Evolutionary conservation across 2,888 invertebrate genomes (phyloP), one percentile per base, ranked within the genome.

Genomic region (Nysson spinosus): DNA sequence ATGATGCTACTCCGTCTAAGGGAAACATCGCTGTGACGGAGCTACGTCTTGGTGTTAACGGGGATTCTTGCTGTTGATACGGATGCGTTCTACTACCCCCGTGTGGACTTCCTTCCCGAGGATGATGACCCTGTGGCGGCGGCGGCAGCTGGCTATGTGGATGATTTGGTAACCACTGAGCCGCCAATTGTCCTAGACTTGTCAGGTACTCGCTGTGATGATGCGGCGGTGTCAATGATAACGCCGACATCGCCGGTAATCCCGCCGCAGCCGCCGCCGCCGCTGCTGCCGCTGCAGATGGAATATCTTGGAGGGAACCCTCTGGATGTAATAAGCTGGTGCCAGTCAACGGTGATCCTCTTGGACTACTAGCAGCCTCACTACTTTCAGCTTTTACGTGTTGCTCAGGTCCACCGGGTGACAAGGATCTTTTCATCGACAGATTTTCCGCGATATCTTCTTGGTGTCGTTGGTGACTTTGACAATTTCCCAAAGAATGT

Each of bases 171-270:
- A 85, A 66, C 86, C 86, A 87, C 40, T 86, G 87, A 2, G 84
- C 80, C 30, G 84, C 82, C 9, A 87, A 79, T 78, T 87, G 87
- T 19, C 84, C 82, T 52, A 87, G 70, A 55, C 83, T 86, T 60
- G 85, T 79, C 73, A 86, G 83, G 83, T 87, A 87, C 84, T 87
- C 87, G 72, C 83, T 84, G 62, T 84, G 82, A 82, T 88, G 88
- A 89, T 95, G 95, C 57, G 95, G 94, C 79, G 95, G 94, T 75
- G 95, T 94, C 84, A 95, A 89, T 30, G 94, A 91, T 74, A 95
- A 88, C 56, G 94, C 93, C 62, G 93, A 91, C 75, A 93, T 82
- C 30, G 77, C 78, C 4, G 84, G 77, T 19, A 84, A 63, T 7
- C 81, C 79, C 4, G 79, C 73, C 0, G 76, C 76, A 55, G 95